Conservation (phyloP, 2,797 vertebrate species). For the Eospalax fontanierii region DNA sequence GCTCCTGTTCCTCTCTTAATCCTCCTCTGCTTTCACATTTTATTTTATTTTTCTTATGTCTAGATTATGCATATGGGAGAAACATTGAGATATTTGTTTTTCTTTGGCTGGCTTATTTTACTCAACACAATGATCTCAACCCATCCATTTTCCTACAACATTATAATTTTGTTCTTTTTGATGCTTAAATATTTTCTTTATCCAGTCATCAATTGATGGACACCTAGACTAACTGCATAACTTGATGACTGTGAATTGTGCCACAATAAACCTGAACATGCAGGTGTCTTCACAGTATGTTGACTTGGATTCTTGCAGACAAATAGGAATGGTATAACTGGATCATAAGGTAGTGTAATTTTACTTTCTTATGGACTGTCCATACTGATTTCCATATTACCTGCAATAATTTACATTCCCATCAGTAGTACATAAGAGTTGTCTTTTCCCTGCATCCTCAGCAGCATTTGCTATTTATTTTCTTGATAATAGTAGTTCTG, state of each 20-base stretch:
- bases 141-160: neutral
- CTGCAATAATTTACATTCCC: neutral
- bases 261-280: neutral
- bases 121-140: neutral
- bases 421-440: neutral
- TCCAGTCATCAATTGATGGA: neutral
- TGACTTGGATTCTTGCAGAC: neutral
- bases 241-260: neutral
- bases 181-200: neutral
- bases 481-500: neutral
- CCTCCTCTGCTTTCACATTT: neutral
- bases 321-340: neutral
- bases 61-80: neutral
- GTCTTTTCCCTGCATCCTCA: neutral
- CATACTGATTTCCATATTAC: neutral
- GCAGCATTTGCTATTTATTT: slow-evolving; percentile 9
- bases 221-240: neutral
- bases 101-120: neutral
- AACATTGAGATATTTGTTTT: neutral
- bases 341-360: neutral
- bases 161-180: neutral
- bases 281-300: neutral
- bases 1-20: neutral
- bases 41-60: neutral
- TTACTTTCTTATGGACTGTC: neutral